Evolutionary conservation across 2,113 vertebrate genomes (phyloP), one percentile per base, ranked within the genome.

Genomic region (Lonchura striata): DNA sequence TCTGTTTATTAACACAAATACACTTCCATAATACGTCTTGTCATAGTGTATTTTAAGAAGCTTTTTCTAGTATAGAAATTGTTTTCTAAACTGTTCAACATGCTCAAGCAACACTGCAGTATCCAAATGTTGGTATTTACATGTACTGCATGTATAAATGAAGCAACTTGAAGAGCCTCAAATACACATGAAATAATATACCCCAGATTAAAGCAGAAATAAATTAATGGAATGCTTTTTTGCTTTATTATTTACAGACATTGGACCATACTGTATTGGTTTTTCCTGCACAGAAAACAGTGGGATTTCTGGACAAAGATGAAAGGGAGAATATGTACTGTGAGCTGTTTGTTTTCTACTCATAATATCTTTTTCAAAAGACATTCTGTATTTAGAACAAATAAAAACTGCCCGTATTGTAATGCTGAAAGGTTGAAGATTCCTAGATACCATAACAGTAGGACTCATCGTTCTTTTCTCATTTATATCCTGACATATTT

Each of bases 251-350:
- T 84, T 94, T 92, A 83, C 82, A 96, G 94, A 96, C 93, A 88
- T 39, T 68, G 60, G 75, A 64, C 75, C 89, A 93, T 90, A 92
- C 78, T 96, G 79, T 71, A 95, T 66, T 92, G 80, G 42, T 91
- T 92, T 71, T 86, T 74, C 64, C 76, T 39, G 52, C 56, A 72
- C 25, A 91, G 47, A 86, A 90, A 94, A 77, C 92, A 92, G 91
- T 88, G 66, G 95, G 87, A 92, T 84, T 71, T 92, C 92, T 97
- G 96, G 91, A 96, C 82, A 86, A 92, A 86, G 91, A 95, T 93
- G 88, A 96, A 96, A 94, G 53, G 27, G 28, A 92, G 61, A 95
- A 71, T 76, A 79, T 41, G 77, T 50, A 88, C 72, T 86, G 47
- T 2, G 2, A 88, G 69, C 42, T 68, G 84, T 94, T 96, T 90